Percentiles rank a stretch among this genome's conserved stretches.
phyloP scores from a whole-genome alignment of 2,797 vertebrate species.

The Hephaestus fuliginosus region DNA sequence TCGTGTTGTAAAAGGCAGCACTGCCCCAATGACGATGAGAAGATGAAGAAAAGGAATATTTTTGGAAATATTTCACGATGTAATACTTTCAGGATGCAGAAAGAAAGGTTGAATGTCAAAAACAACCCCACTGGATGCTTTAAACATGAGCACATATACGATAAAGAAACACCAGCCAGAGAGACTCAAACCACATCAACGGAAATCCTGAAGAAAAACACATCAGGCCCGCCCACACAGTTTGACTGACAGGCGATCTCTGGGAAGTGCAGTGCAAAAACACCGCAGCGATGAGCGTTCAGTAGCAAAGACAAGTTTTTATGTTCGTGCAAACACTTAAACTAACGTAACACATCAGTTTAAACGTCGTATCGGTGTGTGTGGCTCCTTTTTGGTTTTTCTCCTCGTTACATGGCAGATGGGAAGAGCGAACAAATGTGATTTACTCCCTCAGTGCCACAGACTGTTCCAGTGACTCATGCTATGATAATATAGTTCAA shows the following conservation, averaged over 20 bases:
- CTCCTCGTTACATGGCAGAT: constrained; percentile 59
- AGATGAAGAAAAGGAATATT: not conserved
- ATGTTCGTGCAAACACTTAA: not conserved
- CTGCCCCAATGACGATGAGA: not conserved
- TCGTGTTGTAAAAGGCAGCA: too few relatives aligned
- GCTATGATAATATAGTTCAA: constrained; percentile 63
- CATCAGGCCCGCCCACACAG: not conserved
- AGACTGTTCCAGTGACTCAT: constrained; percentile 73
- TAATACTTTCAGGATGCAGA: too few relatives aligned
- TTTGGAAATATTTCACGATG: not conserved
- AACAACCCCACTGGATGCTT: not conserved
- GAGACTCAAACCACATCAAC: not conserved
- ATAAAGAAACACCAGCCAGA: not conserved
- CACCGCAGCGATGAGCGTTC: not conserved
- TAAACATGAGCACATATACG: not conserved
- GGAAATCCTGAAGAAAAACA: not conserved
- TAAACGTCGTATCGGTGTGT: not conserved
- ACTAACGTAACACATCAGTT: not conserved
- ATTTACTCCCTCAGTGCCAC: constrained; percentile 53
- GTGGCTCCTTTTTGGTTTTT: not conserved
- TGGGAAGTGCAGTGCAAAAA: not conserved
- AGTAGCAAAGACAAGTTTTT: not conserved
- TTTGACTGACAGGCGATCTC: not conserved
- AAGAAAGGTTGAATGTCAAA: not conserved
- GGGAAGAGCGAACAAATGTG: constrained; percentile 64